These are phyloP conservation scores for Onthophagus taurus DNA, from an alignment of 1,140 invertebrate species.

Conservation along the genomic window DNA sequence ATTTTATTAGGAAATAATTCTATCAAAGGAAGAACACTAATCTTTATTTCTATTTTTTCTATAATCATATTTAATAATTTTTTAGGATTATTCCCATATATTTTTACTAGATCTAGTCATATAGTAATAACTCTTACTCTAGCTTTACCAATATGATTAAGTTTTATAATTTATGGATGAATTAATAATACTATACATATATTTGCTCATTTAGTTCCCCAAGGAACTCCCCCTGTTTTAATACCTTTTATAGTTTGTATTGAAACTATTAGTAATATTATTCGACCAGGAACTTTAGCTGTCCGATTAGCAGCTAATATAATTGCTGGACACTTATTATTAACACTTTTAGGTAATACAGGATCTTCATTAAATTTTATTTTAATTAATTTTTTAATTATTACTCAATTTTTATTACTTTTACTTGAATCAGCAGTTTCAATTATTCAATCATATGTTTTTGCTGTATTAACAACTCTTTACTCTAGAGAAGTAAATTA, in stretches of 20 bases:
- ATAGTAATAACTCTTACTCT: slow-evolving; percentile 44
- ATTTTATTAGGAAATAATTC: slow-evolving; percentile 36
- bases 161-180: slow-evolving; percentile 49
- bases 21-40: slow-evolving; percentile 39
- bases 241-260: slow-evolving; percentile 48
- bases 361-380: slow-evolving; percentile 28
- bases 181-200: slow-evolving; percentile 43
- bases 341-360: slow-evolving; percentile 44
- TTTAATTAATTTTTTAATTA: slow-evolving; percentile 37
- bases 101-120: slow-evolving; percentile 54
- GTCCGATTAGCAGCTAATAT: slow-evolving; percentile 58
- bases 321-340: slow-evolving; percentile 55
- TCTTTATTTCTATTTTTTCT: slow-evolving; percentile 45
- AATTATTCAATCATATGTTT: slow-evolving; percentile 31
- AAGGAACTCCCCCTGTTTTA: slow-evolving; percentile 44
- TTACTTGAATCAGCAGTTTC: slow-evolving; percentile 29
- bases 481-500: slow-evolving; percentile 38
- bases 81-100: slow-evolving; percentile 54
- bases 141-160: slow-evolving; percentile 49
- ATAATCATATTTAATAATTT: slow-evolving; percentile 53
- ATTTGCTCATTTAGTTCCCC: slow-evolving; percentile 51
- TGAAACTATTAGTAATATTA: slow-evolving; percentile 50
- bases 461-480: slow-evolving; percentile 32
- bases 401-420: slow-evolving; percentile 43
- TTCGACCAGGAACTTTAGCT: slow-evolving; percentile 52